These are phyloP conservation scores for Cryptocheilus praepositus DNA, from an alignment of 2,888 invertebrate species.

Conservation along the genomic window DNA sequence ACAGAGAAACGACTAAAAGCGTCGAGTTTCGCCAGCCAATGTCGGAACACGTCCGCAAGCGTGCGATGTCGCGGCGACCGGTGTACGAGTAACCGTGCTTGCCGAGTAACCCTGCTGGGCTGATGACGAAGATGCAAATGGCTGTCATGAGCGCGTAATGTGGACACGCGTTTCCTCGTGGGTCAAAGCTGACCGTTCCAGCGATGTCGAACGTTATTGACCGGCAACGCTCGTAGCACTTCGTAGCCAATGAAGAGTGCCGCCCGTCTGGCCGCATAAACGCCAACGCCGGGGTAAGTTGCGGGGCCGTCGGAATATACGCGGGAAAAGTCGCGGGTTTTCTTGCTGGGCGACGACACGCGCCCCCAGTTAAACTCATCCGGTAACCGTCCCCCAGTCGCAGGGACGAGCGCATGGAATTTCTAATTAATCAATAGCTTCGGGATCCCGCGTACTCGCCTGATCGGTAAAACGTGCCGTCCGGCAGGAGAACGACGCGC, in stretches of 20 bases:
- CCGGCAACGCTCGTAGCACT: slow-evolving; percentile 36
- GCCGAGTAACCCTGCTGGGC: too few relatives aligned
- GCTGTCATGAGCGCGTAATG: slow-evolving; percentile 58
- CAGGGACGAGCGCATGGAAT: slow-evolving; percentile 41
- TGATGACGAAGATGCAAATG: slow-evolving; percentile 60
- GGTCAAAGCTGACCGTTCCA: slow-evolving; percentile 23
- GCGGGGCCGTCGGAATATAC: slow-evolving; percentile 22
- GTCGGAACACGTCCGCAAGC: too few relatives aligned
- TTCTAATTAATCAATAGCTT: slow-evolving; percentile 48
- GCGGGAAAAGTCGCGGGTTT: slow-evolving; percentile 41
- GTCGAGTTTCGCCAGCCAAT: too few relatives aligned
- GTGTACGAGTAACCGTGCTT: too few relatives aligned
- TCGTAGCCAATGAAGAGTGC: slow-evolving; percentile 15
- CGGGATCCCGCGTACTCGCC: slow-evolving; percentile 24
- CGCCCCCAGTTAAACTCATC: slow-evolving; percentile 49
- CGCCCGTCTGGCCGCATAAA: slow-evolving; percentile 18
- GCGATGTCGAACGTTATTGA: slow-evolving; percentile 33
- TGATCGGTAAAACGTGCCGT: slow-evolving; percentile 17
- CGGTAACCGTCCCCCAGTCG: slow-evolving; percentile 47
- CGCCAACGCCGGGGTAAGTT: slow-evolving; percentile 34
- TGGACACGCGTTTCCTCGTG: slow-evolving; percentile 44
- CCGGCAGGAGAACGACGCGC: too few relatives aligned
- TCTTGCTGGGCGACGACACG: slow-evolving; percentile 45
- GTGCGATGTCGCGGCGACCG: too few relatives aligned
- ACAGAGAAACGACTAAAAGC: too few relatives aligned